phyloP scores from a whole-genome alignment of 53 echinoderm and acorn worm genomes.

The Patiria pectinifera region DNA sequence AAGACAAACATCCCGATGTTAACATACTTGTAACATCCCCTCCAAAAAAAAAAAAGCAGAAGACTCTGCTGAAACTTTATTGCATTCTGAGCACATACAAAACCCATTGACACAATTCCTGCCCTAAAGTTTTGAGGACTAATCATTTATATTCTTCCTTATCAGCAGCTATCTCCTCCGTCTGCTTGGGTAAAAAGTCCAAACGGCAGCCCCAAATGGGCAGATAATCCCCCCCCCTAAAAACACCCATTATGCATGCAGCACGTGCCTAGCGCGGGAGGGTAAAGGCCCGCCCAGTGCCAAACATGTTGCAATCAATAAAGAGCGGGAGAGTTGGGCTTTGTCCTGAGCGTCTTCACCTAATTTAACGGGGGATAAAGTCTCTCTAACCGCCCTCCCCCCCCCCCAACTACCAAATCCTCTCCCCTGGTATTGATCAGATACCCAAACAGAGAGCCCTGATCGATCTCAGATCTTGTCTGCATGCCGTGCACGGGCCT shows the following conservation, averaged over 20 bases:
- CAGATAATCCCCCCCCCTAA: background rate
- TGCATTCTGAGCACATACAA: background rate
- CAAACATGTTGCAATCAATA: slow-evolving; percentile 50
- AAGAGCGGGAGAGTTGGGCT: slow-evolving; percentile 11
- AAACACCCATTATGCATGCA: slow-evolving; percentile 59
- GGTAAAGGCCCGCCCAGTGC: slow-evolving; percentile 11
- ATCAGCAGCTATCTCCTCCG: slow-evolving; percentile 28
- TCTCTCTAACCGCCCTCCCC: slow-evolving; percentile 1
- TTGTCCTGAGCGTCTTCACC: slow-evolving; percentile 26
- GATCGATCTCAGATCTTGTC: slow-evolving; percentile 2
- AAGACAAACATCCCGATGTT: background rate
- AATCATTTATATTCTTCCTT: slow-evolving; percentile 37
- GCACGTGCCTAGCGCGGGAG: slow-evolving; percentile 64
- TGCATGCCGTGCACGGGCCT: background rate
- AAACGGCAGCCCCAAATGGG: slow-evolving; percentile 24
- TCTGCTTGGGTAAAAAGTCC: slow-evolving; percentile 15
- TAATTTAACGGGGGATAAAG: slow-evolving; percentile 41
- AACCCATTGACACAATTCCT: slow-evolving; percentile 34
- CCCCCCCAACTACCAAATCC: background rate
- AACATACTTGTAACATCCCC: background rate
- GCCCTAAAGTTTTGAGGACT: background rate
- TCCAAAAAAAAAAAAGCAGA: background rate
- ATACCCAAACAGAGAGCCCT: background rate
- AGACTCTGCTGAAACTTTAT: background rate
- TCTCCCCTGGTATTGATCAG: slow-evolving; percentile 14